A percentile compares a stretch with the other conserved stretches of the same genome.
Conservation (phyloP, 1,140 invertebrate genomes). For the Pachyrhynchus sulphureomaculatus region DNA sequence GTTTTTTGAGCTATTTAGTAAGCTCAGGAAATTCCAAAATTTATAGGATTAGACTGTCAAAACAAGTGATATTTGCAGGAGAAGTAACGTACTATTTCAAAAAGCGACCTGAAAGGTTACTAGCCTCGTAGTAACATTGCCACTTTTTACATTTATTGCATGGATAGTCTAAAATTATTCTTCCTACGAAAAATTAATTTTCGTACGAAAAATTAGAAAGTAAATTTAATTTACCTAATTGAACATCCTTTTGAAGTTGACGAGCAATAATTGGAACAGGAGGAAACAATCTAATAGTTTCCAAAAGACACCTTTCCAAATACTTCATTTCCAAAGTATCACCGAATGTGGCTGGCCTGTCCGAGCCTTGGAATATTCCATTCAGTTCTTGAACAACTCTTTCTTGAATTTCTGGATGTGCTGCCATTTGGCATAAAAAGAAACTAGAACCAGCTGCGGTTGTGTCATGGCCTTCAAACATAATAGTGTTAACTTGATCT, state of each 20-base stretch:
- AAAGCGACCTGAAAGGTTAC: too few relatives aligned
- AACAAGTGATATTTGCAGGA: too few relatives aligned
- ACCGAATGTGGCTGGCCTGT: slow-evolving; percentile 70
- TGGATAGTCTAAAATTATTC: too few relatives aligned
- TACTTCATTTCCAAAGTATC: slow-evolving; percentile 82
- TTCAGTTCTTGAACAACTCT: slow-evolving; percentile 81
- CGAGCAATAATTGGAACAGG: slow-evolving; percentile 80
- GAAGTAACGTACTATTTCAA: too few relatives aligned
- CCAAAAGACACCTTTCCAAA: slow-evolving; percentile 80
- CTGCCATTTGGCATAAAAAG: slow-evolving; percentile 78
- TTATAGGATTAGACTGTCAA: too few relatives aligned
- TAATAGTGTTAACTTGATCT: slow-evolving; percentile 92
- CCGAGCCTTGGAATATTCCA: slow-evolving; percentile 78
- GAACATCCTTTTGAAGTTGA: slow-evolving; percentile 68
- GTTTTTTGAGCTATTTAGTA: too few relatives aligned
- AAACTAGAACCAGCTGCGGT: slow-evolving; percentile 85
- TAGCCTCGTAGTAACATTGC: too few relatives aligned
- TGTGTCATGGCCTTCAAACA: slow-evolving; percentile 95
- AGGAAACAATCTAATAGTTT: slow-evolving; percentile 80
- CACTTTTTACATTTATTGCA: too few relatives aligned
- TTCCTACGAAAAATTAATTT: too few relatives aligned
- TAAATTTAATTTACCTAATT: slow-evolving; percentile 59
- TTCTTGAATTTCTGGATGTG: slow-evolving; percentile 73
- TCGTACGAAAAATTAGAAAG: too few relatives aligned
- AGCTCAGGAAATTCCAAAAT: too few relatives aligned